Evolutionary conservation across 2,797 vertebrate genomes (phyloP), one percentile per base, ranked within the genome.

Genomic region (Furcifer pardalis): DNA sequence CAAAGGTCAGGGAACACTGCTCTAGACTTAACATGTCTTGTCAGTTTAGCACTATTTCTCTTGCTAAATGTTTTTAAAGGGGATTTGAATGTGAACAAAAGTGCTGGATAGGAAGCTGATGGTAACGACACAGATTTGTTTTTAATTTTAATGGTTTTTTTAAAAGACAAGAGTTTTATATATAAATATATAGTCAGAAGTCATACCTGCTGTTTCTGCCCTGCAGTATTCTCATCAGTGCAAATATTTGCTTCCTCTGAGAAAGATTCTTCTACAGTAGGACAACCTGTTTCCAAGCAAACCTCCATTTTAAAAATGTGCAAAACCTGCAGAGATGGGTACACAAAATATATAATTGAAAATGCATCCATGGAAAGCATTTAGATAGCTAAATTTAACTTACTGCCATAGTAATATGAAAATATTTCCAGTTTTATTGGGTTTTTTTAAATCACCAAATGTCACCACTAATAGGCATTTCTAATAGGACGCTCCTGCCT

Each of bases 131-230:
- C 13, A 56, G 17, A 56, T 56, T 56, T 56, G 52, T 21, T 56
- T 56, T 56, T 12, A 84, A 2, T 4, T 77, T 72, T 79, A 83
- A 59, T 1, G 56, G 68, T 86, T 42, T 80, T 12, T 19, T n/a
- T 30, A 32, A 35, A 32, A 32, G 49, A 35, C 19, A 52, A n/a
- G n/a, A n/a, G n/a, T n/a, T n/a, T n/a, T n/a, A n/a, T n/a, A n/a
- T n/a, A 56, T 4, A 56, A 4, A 17, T 56, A 25, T 35, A 42
- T 19, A 66, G 42, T 23, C 2, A 68, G n/a, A 85, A 77, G 1
- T 40, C 93, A 52, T 96, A 96, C 96, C 95, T 88, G 12, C 56
- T 93, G 92, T 78, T 94, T 96, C 66, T 84, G 89, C 77, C 46
- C 72, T 46, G 84, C 3, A 66, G 88, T 85, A 73, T 37, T 21